Evolutionary conservation across 2,888 invertebrate genomes (phyloP).

Genomic region (Sepiola atlantica): DNA sequence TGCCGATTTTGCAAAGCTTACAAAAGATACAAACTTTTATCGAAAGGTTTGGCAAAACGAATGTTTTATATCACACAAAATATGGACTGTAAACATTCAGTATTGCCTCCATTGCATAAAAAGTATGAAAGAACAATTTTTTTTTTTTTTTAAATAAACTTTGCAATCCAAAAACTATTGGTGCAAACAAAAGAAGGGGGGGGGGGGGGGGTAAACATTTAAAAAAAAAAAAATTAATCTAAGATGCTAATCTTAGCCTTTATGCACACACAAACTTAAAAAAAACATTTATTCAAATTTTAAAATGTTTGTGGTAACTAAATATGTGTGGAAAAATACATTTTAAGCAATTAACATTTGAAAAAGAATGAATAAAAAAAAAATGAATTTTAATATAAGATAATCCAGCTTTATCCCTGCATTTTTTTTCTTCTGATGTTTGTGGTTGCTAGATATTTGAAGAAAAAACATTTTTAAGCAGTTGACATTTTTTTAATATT

Average conservation of each 20-base stretch:
- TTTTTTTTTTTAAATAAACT: not conserved
- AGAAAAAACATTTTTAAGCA: no score
- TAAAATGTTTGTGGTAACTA: not conserved
- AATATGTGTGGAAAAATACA: not conserved
- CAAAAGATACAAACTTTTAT: not conserved
- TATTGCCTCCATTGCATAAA: not conserved
- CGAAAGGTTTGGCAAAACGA: not conserved
- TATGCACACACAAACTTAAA: not conserved
- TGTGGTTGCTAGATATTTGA: no score
- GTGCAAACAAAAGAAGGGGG: not conserved
- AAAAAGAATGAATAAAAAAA: no score
- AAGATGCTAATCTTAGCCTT: not conserved
- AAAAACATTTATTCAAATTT: not conserved
- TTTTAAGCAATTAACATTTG: not conserved
- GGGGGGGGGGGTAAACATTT: not conserved
- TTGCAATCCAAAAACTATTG: not conserved
- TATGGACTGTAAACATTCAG: not conserved
- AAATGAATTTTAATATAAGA: no score
- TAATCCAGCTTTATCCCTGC: no score
- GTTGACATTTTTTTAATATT: no score
- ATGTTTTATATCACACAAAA: not conserved
- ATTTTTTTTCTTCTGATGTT: no score
- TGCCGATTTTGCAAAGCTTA: not conserved
- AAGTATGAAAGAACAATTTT: not conserved
- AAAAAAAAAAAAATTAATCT: not conserved